phyloP scores from a whole-genome alignment of 2,113 vertebrate genomes.

The Myiozetetes cayanensis region DNA sequence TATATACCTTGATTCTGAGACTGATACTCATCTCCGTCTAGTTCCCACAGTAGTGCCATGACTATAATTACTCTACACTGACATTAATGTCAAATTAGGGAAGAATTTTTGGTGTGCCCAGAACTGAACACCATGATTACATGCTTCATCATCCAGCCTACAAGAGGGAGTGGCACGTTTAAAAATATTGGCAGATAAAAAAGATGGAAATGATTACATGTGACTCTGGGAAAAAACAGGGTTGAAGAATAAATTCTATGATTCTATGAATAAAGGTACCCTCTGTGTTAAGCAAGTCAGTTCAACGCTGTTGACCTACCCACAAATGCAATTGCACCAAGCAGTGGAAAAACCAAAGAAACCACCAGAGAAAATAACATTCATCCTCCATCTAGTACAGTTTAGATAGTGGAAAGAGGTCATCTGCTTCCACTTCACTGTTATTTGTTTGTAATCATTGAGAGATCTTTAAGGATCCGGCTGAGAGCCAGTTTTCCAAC shows the following conservation, averaged over 20 bases:
- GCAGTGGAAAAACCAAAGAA: not conserved
- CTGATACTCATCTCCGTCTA: not conserved
- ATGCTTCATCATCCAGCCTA: not conserved
- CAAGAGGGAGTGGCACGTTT: not conserved
- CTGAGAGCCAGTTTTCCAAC: conserved; percentile 1
- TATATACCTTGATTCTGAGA: not conserved
- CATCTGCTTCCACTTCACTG: conserved; percentile 24
- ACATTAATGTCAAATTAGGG: not conserved
- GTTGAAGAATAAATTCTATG: not conserved
- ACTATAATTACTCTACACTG: not conserved
- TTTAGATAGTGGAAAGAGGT: not conserved
- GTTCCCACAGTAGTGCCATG: not conserved
- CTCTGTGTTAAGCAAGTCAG: not conserved
- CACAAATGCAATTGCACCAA: not conserved
- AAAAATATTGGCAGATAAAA: not conserved
- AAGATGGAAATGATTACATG: not conserved
- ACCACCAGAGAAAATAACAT: not conserved
- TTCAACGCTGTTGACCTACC: not conserved
- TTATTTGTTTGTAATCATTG: conserved; percentile 1
- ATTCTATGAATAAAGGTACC: not conserved
- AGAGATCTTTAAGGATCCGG: not conserved
- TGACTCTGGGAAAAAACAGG: not conserved
- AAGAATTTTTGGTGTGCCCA: not conserved
- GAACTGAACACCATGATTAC: not conserved
- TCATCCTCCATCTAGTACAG: not conserved